phyloP scores from a whole-genome alignment of 2,113 vertebrate species.

The Oceanodroma tethys region DNA sequence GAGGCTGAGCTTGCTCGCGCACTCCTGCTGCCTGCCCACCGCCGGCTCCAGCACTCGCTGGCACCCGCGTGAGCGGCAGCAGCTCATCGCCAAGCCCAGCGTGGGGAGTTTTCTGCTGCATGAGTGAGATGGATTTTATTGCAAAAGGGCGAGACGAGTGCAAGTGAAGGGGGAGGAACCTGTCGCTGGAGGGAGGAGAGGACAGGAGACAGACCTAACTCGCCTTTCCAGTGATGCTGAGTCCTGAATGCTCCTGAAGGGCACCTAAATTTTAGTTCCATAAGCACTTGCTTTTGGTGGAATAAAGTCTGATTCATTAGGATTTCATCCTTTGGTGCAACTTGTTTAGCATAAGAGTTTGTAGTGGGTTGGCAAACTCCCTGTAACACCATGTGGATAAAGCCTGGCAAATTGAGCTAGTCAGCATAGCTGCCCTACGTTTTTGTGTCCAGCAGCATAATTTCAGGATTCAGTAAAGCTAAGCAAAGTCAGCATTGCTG shows the following conservation, averaged over 20 bases:
- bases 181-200: neutral
- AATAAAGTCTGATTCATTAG: neutral
- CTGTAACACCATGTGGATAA: neutral
- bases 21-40: too few species aligned
- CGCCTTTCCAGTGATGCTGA: neutral
- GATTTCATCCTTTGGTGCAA: neutral
- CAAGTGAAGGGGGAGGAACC: neutral
- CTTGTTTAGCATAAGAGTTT: neutral
- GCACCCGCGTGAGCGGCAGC: neutral
- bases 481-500: neutral
- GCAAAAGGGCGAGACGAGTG: neutral
- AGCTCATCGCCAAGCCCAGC: neutral
- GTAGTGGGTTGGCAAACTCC: neutral
- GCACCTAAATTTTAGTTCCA: neutral
- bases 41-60: neutral
- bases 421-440: neutral
- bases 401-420: neutral
- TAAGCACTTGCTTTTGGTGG: neutral
- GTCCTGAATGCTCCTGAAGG: neutral
- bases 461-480: neutral
- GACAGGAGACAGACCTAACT: neutral
- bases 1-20: rapidly evolving
- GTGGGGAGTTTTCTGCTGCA: neutral
- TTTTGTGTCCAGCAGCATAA: neutral
- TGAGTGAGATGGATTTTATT: neutral